Conservation (phyloP, 64 coral and sea anemone genomes). For the Anthopleura sola region DNA sequence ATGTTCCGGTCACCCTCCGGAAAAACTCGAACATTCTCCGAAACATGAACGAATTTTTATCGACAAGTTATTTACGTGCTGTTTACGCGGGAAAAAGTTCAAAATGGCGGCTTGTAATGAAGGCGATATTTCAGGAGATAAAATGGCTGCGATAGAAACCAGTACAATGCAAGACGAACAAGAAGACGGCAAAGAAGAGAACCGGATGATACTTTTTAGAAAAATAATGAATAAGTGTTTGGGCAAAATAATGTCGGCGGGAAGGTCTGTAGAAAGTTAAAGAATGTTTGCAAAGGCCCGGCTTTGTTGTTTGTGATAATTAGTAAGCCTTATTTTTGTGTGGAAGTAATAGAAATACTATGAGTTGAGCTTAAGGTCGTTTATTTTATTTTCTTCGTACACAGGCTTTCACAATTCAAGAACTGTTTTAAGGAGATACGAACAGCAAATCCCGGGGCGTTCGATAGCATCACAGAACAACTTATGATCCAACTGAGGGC, state of each 20-base stretch:
- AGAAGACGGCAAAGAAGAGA: conserved; percentile 41
- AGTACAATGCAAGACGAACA: conserved; percentile 9
- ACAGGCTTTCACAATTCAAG: conserved; percentile 69
- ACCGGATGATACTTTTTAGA: conserved; percentile 46
- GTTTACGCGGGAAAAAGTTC: conserved; percentile 27
- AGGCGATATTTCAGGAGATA: neutral
- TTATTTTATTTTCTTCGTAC: conserved; percentile 4
- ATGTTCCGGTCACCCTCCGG: neutral
- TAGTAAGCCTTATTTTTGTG: no score
- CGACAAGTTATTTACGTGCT: neutral
- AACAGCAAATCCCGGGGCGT: conserved; percentile 62
- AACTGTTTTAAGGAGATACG: conserved; percentile 51
- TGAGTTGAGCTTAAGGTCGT: no score
- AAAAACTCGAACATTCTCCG: neutral
- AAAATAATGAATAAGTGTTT: conserved; percentile 79
- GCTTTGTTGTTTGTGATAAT: no score
- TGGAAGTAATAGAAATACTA: no score
- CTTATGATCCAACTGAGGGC: conserved; percentile 65
- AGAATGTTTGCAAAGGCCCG: no score
- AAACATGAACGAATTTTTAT: neutral
- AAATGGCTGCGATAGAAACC: conserved; percentile 11
- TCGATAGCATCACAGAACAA: conserved; percentile 71
- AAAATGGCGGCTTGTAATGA: conserved; percentile 66
- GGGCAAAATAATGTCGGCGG: conserved; percentile 74
- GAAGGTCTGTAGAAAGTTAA: conserved; percentile 40